Percentiles rank a stretch among this genome's conserved stretches.
These are phyloP conservation scores for Reinhardtius hippoglossoides DNA, from an alignment of 2,113 vertebrate genomes.

Conservation along the genomic window DNA sequence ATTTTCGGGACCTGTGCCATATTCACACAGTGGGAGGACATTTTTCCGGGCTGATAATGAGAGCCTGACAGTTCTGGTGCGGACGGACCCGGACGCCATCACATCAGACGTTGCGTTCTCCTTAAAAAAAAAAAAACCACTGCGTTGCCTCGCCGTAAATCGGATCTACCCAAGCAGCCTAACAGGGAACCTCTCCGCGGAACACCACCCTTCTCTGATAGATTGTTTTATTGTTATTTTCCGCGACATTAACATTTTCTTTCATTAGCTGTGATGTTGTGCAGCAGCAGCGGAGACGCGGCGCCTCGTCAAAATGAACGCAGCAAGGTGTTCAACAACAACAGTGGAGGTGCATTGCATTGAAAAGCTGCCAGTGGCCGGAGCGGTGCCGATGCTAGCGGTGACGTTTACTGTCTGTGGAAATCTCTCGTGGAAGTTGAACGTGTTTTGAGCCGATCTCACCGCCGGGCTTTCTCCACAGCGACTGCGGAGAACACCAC, in stretches of 20 bases:
- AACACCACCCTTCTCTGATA: background rate
- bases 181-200: background rate
- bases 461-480: background rate
- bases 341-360: slow-evolving; percentile 66
- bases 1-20: background rate
- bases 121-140: slow-evolving; percentile 27
- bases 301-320: slow-evolving; percentile 74
- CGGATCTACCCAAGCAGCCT: background rate
- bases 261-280: slow-evolving; percentile 35
- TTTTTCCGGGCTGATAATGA: slow-evolving; percentile 12
- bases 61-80: slow-evolving; percentile 64
- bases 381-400: slow-evolving; percentile 34
- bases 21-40: background rate
- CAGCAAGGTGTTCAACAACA: slow-evolving; percentile 74
- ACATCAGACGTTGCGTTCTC: slow-evolving; percentile 73
- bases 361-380: slow-evolving; percentile 52
- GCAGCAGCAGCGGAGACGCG: slow-evolving; percentile 51
- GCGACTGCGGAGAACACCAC: slow-evolving; percentile 35
- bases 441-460: background rate
- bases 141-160: slow-evolving; percentile 28
- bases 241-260: background rate
- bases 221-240: background rate
- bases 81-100: slow-evolving; percentile 78
- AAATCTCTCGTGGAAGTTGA: slow-evolving; percentile 5
- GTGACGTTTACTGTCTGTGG: slow-evolving; percentile 26